phyloP scores from a whole-genome alignment of 2,888 invertebrate genomes.

The Petrophora chlorosata region DNA sequence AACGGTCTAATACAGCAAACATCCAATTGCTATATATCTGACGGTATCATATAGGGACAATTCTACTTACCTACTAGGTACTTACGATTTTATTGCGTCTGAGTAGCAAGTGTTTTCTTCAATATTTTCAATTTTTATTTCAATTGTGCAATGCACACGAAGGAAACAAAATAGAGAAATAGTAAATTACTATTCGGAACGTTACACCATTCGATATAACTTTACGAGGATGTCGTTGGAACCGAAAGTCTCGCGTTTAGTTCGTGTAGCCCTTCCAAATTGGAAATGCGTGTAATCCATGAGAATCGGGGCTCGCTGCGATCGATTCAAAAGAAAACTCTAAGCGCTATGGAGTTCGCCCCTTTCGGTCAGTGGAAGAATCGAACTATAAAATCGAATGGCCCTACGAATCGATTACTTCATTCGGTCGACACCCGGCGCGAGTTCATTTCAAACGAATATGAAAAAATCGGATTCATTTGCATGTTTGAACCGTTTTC shows the following conservation, averaged over 20 bases:
- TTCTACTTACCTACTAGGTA: too few species aligned
- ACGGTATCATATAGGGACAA: too few species aligned
- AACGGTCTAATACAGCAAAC: too few species aligned
- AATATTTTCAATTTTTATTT: background rate
- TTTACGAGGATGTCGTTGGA: conserved; percentile 28
- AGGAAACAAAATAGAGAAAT: conserved; percentile 18
- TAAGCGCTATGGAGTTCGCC: conserved; percentile 25
- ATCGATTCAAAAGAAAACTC: conserved; percentile 37
- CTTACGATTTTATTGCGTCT: too few species aligned
- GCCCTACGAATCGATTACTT: conserved; percentile 48
- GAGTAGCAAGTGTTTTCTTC: too few species aligned
- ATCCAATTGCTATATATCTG: too few species aligned
- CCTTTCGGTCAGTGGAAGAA: conserved; percentile 51
- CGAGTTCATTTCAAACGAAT: conserved; percentile 24
- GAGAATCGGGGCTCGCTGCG: conserved; percentile 39
- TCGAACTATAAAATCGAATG: conserved; percentile 45
- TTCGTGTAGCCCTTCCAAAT: conserved; percentile 38
- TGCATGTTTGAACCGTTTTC: too few species aligned
- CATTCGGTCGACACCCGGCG: conserved; percentile 31
- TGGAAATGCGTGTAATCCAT: conserved; percentile 40
- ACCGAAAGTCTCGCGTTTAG: conserved; percentile 30
- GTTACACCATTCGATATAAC: conserved; percentile 21
- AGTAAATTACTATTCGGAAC: conserved; percentile 17
- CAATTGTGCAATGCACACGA: background rate
- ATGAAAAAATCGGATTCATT: conserved; percentile 33